Evolutionary conservation across 1,140 invertebrate genomes (phyloP), one percentile per base, ranked within the genome.

Genomic region (Araneus ventricosus): DNA sequence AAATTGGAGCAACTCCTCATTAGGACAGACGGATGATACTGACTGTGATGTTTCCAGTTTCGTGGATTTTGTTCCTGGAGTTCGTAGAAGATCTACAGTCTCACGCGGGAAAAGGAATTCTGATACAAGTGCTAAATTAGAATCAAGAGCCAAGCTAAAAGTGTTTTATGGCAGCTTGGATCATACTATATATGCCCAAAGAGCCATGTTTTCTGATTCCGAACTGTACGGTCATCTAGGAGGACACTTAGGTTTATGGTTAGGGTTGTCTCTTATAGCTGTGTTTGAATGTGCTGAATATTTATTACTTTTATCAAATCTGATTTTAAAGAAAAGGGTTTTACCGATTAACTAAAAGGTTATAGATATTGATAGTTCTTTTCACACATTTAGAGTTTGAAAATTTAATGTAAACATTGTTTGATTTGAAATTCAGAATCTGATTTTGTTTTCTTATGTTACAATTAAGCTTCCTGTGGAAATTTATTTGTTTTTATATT

Each of bases 221-320:
- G 39, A 85, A n/a, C 10, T 85, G n/a, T 85, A n/a, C n/a, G 45
- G 39, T 45, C 39, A 52, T 41, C 22, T 57, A 10, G 82, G 82
- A 20, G 82, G 82, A 57, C 24, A 85, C 17, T 39, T 85, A 30
- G 27, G 82, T n/a, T n/a, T 85, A 22, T 84, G 80, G 80, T 37
- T 84, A 45, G 80, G 80, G 8, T n/a, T 84, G 17, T 84, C 39
- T 17, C 17, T 41, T 0, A 22, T 52, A 17, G 37, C 80, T 84
- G 1, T 84, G 22, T 85, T 85, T 52, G 82, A 57, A 30, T 52
- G n/a, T 45, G 41, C 24, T n/a, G 82, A 85, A 45, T 34, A 85
- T n/a, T 52, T 45, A 27, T 0, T 45, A 2, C 45, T 52, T 52
- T 24, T 85, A 22, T n/a, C 24, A 14, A 22, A 85, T 52, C 52